Evolutionary conservation across 2,113 vertebrate genomes (phyloP).

Genomic region (Morone saxatilis): DNA sequence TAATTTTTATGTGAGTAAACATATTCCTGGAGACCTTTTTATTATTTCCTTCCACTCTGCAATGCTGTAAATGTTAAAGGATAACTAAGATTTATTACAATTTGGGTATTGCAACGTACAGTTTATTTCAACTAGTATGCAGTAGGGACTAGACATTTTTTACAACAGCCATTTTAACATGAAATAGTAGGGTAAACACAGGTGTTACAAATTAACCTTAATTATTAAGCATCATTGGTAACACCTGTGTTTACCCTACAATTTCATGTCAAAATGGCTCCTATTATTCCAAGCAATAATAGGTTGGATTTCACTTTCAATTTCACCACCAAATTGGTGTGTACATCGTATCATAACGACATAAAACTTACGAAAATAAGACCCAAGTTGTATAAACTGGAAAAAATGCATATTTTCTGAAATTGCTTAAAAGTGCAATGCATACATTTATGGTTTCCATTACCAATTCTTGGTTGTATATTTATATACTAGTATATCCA

Average conservation of each 20-base stretch:
- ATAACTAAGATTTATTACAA: neutral
- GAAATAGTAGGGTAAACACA: no score
- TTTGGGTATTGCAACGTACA: neutral
- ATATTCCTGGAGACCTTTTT: neutral
- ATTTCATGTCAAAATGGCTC: neutral
- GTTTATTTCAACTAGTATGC: neutral
- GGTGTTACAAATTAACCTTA: no score
- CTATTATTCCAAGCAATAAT: no score
- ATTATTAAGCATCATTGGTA: no score
- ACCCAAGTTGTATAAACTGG: neutral
- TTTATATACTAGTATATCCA: no score
- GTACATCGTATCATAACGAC: neutral
- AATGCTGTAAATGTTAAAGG: neutral
- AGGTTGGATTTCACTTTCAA: no score
- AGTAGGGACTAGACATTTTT: neutral
- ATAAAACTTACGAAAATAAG: neutral
- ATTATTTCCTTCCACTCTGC: neutral
- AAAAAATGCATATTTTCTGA: neutral
- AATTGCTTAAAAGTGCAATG: no score
- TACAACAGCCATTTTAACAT: no score
- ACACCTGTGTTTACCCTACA: no score
- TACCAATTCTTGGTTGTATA: no score
- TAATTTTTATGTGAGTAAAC: neutral
- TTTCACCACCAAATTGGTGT: neutral
- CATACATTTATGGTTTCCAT: no score